phyloP scores from a whole-genome alignment of 1,140 invertebrate species.

The Drosophila melanica region DNA sequence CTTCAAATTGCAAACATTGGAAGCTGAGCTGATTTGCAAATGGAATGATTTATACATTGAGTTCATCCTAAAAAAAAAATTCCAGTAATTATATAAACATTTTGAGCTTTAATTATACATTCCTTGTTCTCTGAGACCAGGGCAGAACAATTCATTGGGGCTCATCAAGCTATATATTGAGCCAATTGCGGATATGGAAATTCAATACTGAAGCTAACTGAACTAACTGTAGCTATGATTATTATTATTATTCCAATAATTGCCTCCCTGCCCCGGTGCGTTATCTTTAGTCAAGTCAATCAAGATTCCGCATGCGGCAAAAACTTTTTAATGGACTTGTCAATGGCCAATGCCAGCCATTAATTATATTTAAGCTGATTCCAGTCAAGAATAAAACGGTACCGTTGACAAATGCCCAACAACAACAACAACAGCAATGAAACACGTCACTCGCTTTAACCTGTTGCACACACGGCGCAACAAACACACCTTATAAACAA shows the following conservation, averaged over 20 bases:
- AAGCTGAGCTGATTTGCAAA: too few species aligned
- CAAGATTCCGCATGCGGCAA: slow-evolving; percentile 33
- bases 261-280: neutral
- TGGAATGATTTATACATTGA: too few species aligned
- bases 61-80: too few species aligned
- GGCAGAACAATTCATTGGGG: too few species aligned
- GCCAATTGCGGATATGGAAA: slow-evolving; percentile 3
- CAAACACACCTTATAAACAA: slow-evolving; percentile 77
- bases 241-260: neutral
- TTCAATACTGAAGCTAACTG: neutral
- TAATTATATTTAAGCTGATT: slow-evolving; percentile 82
- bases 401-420: slow-evolving; percentile 64
- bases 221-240: neutral
- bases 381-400: slow-evolving; percentile 51
- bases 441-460: slow-evolving; percentile 69
- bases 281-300: slow-evolving; percentile 23
- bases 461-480: slow-evolving; percentile 66
- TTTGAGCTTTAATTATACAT: too few species aligned
- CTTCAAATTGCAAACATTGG: too few species aligned
- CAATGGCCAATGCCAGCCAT: slow-evolving; percentile 77
- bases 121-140: too few species aligned
- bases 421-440: slow-evolving; percentile 28
- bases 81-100: too few species aligned
- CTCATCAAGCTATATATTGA: too few species aligned
- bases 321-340: slow-evolving; percentile 78